Conservation (phyloP, 2,888 invertebrate genomes). For the Phasia obesa region DNA sequence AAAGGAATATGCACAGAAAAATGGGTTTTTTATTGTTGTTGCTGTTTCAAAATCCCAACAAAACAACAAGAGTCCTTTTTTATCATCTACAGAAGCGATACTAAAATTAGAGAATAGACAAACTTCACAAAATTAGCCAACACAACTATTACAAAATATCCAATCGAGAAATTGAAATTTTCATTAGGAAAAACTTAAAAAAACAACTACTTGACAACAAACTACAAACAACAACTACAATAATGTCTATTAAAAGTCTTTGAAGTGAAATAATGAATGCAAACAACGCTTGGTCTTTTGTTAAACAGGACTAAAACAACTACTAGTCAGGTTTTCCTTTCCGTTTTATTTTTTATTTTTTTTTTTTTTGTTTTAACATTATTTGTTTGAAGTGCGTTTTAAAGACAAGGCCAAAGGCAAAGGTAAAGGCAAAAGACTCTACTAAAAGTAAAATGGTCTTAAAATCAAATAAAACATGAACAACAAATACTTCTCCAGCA, state of each 20-base stretch:
- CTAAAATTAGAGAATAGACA: neutral
- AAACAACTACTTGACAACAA: slow-evolving; percentile 29
- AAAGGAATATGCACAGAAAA: neutral
- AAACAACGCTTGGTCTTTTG: slow-evolving; percentile 40
- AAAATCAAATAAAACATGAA: slow-evolving; percentile 38
- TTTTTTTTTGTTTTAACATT: neutral
- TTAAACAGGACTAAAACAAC: slow-evolving; percentile 30
- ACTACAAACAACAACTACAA: slow-evolving; percentile 16
- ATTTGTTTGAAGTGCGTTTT: slow-evolving; percentile 48
- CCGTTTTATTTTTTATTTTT: too few species aligned
- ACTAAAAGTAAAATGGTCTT: slow-evolving; percentile 44
- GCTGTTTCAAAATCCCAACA: neutral
- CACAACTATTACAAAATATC: slow-evolving; percentile 58
- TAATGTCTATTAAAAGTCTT: slow-evolving; percentile 55
- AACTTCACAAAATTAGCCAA: slow-evolving; percentile 48
- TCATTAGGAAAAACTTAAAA: slow-evolving; percentile 22
- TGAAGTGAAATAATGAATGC: slow-evolving; percentile 56
- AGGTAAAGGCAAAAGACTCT: slow-evolving; percentile 48
- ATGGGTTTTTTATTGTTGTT: neutral
- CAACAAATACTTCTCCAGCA: slow-evolving; percentile 4
- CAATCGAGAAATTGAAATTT: slow-evolving; percentile 58
- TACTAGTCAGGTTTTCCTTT: slow-evolving; percentile 13
- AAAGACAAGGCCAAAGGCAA: slow-evolving; percentile 63
- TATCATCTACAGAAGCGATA: neutral
- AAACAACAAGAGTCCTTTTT: neutral